Conservation (phyloP, 2,888 invertebrate species). For the Campoplex capitator region DNA sequence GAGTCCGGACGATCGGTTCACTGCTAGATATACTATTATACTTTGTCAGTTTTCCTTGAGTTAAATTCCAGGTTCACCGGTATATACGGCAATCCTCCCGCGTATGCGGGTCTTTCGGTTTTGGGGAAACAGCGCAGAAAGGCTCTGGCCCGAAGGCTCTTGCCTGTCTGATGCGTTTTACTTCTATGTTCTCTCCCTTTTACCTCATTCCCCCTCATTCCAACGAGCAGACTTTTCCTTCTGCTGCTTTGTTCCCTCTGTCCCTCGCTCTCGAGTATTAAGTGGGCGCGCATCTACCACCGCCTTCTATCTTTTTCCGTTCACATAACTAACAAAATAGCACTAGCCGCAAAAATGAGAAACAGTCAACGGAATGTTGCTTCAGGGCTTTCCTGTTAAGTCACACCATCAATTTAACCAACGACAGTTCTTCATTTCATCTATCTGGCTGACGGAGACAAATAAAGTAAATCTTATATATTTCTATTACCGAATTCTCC, state of each 20-base stretch:
- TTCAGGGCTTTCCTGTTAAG: conserved; percentile 29
- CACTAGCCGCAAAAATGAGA: conserved; percentile 50
- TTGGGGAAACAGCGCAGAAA: conserved; percentile 33
- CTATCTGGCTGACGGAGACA: background rate
- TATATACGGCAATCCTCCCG: conserved; percentile 48
- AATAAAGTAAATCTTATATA: background rate
- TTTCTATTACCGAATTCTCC: background rate
- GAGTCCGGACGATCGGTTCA: conserved; percentile 29
- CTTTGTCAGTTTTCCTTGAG: conserved; percentile 63
- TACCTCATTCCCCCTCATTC: conserved; percentile 43
- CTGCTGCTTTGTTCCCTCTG: conserved; percentile 12
- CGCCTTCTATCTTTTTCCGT: conserved; percentile 23
- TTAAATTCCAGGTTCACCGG: conserved; percentile 56
- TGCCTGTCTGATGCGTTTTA: conserved; percentile 48
- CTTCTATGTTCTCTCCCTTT: conserved; percentile 42
- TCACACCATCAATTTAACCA: conserved; percentile 9
- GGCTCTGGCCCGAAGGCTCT: conserved; percentile 33
- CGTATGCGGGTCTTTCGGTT: conserved; percentile 62
- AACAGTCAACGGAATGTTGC: conserved; percentile 56
- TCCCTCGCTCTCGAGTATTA: conserved; percentile 13
- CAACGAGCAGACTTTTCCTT: conserved; percentile 36
- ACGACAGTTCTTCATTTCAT: background rate
- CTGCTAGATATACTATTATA: conserved; percentile 25
- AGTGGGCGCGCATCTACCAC: conserved; percentile 24
- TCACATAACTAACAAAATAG: conserved; percentile 58